Evolutionary conservation across 2,113 vertebrate species (phyloP), one percentile per base, ranked within the genome.

Genomic region (Casuarius casuarius): DNA sequence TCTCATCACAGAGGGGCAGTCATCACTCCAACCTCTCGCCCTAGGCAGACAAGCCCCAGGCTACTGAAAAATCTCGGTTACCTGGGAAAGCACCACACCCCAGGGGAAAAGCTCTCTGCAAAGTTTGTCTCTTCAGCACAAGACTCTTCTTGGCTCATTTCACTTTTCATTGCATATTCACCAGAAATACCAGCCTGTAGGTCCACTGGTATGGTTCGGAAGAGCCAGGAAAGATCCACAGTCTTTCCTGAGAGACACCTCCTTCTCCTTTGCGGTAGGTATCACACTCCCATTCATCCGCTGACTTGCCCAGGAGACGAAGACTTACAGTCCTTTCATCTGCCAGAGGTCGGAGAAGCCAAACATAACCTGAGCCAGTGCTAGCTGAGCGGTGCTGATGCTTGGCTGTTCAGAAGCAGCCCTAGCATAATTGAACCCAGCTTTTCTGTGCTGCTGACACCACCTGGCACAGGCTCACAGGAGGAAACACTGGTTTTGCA

Each of bases 311-410:
- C 0, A 1, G 62, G 66, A 79, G 71, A 73, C 11, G 35, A 82
- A 40, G 62, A 70, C 62, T 35, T 54, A 58, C 71, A 29, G 10
- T 19, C 10, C 58, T 89, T 72, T 68, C 4, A 35, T 66, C n/a
- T 4, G 0, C 13, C 8, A 46, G 21, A 51, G n/a, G 10, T 26
- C 23, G 16, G 33, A 74, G 80, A 52, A 85, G 58, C 67, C 62
- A 29, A 54, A 71, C 38, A 25, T 26, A 67, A 62, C 61, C 21
- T 4, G 10, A 78, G 21, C 51, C 70, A 8, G 56, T 1, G 1
- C 8, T 21, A 9, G 68, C n/a, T 33, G 9, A 5, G 22, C 40
- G 0, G 1, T 0, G 22, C 10, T 31, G 79, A 22, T 2, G 38
- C 16, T 73, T 38, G 16, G 28, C 49, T 52, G 68, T 9, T 67